Evolutionary conservation across 2,888 invertebrate species (phyloP).

Genomic region (Chloroclysta siterata): DNA sequence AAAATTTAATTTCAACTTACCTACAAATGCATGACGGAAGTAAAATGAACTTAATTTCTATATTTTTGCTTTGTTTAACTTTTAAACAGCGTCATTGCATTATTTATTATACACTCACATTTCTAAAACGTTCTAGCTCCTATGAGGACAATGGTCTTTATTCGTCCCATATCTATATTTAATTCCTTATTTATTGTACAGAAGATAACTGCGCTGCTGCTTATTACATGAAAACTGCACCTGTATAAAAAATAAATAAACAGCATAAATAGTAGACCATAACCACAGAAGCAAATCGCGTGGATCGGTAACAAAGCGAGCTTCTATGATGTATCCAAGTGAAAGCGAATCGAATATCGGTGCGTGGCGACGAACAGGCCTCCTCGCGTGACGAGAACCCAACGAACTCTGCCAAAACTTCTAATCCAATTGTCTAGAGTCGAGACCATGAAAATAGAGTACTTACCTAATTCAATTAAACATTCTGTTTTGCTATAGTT

Average conservation of each 20-base stretch:
- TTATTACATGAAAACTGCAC: neutral
- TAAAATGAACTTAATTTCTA: slow-evolving; percentile 15
- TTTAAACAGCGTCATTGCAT: slow-evolving; percentile 10
- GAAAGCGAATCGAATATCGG: slow-evolving; percentile 43
- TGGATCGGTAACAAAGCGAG: slow-evolving; percentile 25
- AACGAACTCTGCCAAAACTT: slow-evolving; percentile 68
- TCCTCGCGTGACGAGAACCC: slow-evolving; percentile 60
- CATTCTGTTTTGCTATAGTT: slow-evolving; percentile 29
- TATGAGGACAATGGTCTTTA: neutral
- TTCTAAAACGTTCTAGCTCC: slow-evolving; percentile 2
- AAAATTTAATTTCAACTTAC: slow-evolving; percentile 20
- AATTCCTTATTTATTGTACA: neutral
- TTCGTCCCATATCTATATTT: neutral
- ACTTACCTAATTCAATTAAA: slow-evolving; percentile 55
- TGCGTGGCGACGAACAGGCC: slow-evolving; percentile 48
- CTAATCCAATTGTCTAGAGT: slow-evolving; percentile 68
- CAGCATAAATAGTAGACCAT: neutral
- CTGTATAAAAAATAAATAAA: slow-evolving; percentile 13
- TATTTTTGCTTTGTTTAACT: slow-evolving; percentile 17
- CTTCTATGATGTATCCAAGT: slow-evolving; percentile 37
- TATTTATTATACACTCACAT: slow-evolving; percentile 3
- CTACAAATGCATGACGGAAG: slow-evolving; percentile 23
- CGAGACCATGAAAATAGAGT: slow-evolving; percentile 53
- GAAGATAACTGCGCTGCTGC: neutral
- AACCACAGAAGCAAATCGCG: slow-evolving; percentile 22